Percentiles rank a stretch among this genome's conserved stretches.
These are phyloP conservation scores for Andricus curvator DNA, from an alignment of 2,888 invertebrate genomes.

Conservation along the genomic window DNA sequence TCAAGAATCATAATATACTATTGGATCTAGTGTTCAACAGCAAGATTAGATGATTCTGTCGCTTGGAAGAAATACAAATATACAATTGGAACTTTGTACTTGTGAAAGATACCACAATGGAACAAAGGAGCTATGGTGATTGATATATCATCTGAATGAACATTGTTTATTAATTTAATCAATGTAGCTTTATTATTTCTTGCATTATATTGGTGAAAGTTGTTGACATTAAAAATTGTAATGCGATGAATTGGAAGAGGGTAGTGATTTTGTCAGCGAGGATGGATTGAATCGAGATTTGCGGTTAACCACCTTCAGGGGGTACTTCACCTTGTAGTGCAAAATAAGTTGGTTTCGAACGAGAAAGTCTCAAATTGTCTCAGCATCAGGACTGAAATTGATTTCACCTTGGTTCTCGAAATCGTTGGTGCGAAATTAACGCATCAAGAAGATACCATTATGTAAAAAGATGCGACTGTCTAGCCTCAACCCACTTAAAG, in stretches of 20 bases:
- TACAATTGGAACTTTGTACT: no score
- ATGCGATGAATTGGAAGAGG: not conserved
- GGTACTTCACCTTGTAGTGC: not conserved
- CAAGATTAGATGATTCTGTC: no score
- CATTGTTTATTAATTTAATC: not conserved
- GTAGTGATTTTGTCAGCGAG: constrained; percentile 10
- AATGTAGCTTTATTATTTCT: not conserved
- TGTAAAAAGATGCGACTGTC: constrained; percentile 45
- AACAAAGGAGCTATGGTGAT: no score
- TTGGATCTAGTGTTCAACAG: no score
- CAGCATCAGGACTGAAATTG: constrained; percentile 36
- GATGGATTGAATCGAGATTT: constrained; percentile 5
- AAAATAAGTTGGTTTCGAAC: constrained; percentile 4
- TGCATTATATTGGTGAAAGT: not conserved
- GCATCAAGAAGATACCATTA: constrained; percentile 44
- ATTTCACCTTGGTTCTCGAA: constrained; percentile 45
- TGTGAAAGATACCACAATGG: no score
- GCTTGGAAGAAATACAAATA: no score
- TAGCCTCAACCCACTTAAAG: constrained; percentile 72
- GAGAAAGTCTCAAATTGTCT: constrained; percentile 35
- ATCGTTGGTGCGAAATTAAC: constrained; percentile 39
- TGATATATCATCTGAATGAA: no score
- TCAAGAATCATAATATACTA: no score
- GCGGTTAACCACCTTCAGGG: constrained; percentile 20
- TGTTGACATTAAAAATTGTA: not conserved